Base-by-base conservation (phyloP, 2,113 vertebrate genomes). In the Ophthalmolycus amberensis region DNA sequence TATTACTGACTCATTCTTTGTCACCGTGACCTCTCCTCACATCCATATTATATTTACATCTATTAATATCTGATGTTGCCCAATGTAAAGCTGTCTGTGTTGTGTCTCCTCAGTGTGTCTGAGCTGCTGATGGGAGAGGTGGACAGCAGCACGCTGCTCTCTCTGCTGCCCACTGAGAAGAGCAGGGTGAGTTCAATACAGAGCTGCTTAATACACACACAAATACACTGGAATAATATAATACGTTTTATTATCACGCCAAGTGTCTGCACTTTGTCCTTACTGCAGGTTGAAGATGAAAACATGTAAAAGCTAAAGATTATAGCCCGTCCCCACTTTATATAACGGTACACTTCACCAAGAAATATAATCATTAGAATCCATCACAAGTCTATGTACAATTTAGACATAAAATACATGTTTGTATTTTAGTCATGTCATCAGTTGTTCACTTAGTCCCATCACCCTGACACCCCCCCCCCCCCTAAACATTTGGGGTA, bases 91-190 rank as follows among this genome's bases (percentile, higher is more conserved):
- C 5, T 77, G 52, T 63, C 6, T 46, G 11, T 85, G 37, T 67
- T 32, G 20, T 75, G 48, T 83, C 54, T 71, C 42, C 71, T 40
- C 87, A 99, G 97, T 1, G 97, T 99, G 64, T 99, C 98, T 0
- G 98, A 99, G 66, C 95, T 98, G 92, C 95, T 99, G 93, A 97
- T 98, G 97, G 98, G 98, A 0, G 98, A 99, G 82, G 96, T 98
- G 90, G 98, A 99, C 94, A 97, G 96, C 93, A 99, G 96, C 90
- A 98, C 97, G 0, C 89, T 99, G 81, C 95, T 99, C 82, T 97
- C 97, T 0, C 94, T 98, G 84, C 94, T 97, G 25, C 97, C 94
- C 1, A 96, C 96, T 0, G 98, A 99, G 90, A 96, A 96, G 79
- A 96, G 95, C 94, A 96, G 97, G 96, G 98, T 99, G 90, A 95